Base-by-base conservation (phyloP, 1,140 invertebrate genomes). In the Gonioctena quinquepunctata region DNA sequence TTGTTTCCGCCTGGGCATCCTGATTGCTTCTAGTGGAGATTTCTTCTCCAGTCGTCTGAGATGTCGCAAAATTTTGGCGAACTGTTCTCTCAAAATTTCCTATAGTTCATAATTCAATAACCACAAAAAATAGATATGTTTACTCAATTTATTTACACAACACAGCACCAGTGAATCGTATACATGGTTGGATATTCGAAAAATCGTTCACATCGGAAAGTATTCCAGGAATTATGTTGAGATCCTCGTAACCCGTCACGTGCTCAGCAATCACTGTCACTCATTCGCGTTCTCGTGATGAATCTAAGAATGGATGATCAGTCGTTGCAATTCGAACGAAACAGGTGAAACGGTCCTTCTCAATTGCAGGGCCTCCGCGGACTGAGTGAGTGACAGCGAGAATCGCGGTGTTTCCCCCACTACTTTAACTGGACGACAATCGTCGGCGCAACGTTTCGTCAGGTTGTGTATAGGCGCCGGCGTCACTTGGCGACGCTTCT, bases 1-100 rank as follows among this genome's bases (percentile, higher is more conserved):
- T 82, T 89, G 88, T 82, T 89, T 89, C 74, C 87, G 83, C 77
- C 88, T 85, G 72, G 88, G 86, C 88, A 89, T 89, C 78, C 75
- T 83, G 76, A 57, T 68, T 64, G 59, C 22, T 48, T 60, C 66
- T 52, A 60, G 65, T 70, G 73, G 73, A 71, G 73, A 66, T 57
- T 59, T 19, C 19, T 57, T 72, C 75, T 76, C 75, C 73, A 73
- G 50, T 61, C 71, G 73, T 52, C 73, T 73, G 66, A 71, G 69
- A 73, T 79, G 77, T 64, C 78, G 79, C 73, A 80, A 74, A 81
- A 81, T 81, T 69, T 80, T 80, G 75, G 57, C 64, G 21, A 59
- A 19, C 63, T 74, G 48, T 64, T 54, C 56, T 56, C 3, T 59
- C 60, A 42, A 18, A 18, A 0, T 13, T 50, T 54, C 28, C 48